Evolutionary conservation across 2,888 invertebrate genomes (phyloP), one percentile per base, ranked within the genome.

Genomic region (Zelleria hepariella): DNA sequence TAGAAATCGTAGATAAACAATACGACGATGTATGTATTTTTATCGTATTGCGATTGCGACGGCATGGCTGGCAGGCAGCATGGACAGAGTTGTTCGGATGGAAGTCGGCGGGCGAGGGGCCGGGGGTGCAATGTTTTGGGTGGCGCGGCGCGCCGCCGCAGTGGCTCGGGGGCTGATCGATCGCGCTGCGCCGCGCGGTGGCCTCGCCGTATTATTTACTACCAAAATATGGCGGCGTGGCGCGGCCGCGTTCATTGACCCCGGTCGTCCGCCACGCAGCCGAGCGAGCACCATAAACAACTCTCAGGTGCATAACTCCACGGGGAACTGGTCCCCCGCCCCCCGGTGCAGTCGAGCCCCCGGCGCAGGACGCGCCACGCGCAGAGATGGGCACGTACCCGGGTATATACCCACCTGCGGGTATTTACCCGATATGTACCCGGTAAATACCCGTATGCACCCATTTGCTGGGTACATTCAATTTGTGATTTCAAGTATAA

Each of bases 151-250:
- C 83, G 81, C 80, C 82, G 82, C 68, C 82, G 83, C 83, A 82
- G 74, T 80, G 76, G 69, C 71, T 75, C 68, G 71, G 70, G 71
- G 67, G 66, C 61, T 70, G 73, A 85, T 85, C 85, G 84, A 84
- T 84, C 82, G 78, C 71, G 71, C 70, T 77, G 78, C 77, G 77
- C 77, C 79, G 80, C 78, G 76, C 74, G 78, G 77, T 80, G 57
- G 57, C 57, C 48, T 57, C 59, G 51, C 49, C 54, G 32, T 57
- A 82, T 83, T 83, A 84, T 85, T 86, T 86, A 85, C 82, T 84
- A 82, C 82, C 83, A 75, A 85, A 85, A 85, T 83, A 85, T 82
- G 80, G 79, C 80, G 80, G 81, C 81, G 76, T 83, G 84, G 58
- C 78, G 80, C 77, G 78, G 73, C 76, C 72, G 75, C 72, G 83